Percentiles rank a stretch among this genome's conserved stretches.
Conservation (phyloP, 1,140 invertebrate species). For the Andricus grossulariae region DNA sequence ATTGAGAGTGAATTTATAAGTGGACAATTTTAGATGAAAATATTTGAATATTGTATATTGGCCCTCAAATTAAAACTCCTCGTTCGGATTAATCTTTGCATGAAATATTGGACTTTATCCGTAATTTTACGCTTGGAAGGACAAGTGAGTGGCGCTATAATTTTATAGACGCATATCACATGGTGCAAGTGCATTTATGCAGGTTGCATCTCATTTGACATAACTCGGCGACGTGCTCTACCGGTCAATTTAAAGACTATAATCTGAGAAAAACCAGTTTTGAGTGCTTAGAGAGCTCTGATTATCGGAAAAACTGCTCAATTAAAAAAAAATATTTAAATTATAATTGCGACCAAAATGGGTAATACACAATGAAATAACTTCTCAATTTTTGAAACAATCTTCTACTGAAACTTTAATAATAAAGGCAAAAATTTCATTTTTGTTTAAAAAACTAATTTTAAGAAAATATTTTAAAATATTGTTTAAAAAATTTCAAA, state of each 20-base stretch:
- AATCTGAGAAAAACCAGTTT: conserved; percentile 7
- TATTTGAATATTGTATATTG: no score
- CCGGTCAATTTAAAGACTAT: background rate
- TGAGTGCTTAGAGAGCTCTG: background rate
- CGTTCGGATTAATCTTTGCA: conserved; percentile 46
- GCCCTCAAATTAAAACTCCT: background rate
- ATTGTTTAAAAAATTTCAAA: no score
- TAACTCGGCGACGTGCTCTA: background rate
- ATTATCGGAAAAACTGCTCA: background rate
- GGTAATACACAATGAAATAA: no score
- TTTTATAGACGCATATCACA: conserved; percentile 56
- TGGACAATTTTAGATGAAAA: no score
- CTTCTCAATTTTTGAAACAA: no score
- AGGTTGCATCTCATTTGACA: conserved; percentile 24
- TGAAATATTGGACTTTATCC: conserved; percentile 60
- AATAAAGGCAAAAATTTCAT: no score
- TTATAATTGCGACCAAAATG: no score
- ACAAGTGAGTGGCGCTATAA: conserved; percentile 55
- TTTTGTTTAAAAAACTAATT: no score
- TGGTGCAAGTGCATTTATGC: no score
- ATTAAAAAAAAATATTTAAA: background rate
- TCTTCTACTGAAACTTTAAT: no score
- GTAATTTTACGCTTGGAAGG: conserved; percentile 62
- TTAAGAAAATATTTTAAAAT: no score
- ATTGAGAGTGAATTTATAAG: no score